A percentile compares a stretch with the other conserved stretches of the same genome.
Conservation (phyloP, 2,888 invertebrate species). For the Dasypolia templi region DNA sequence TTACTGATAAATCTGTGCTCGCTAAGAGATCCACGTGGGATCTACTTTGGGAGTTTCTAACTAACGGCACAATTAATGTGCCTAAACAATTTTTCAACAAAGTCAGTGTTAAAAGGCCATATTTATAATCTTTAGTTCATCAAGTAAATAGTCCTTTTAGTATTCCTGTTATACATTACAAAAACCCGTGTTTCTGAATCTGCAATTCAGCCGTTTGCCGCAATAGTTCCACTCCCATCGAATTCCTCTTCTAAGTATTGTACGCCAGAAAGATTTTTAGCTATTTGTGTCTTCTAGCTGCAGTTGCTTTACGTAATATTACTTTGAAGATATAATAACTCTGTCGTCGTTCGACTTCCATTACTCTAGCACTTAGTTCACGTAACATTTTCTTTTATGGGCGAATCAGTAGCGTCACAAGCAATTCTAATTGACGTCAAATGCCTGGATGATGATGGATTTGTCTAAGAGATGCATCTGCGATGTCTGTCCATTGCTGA, state of each 20-base stretch:
- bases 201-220: not conserved
- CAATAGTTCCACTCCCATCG: not conserved
- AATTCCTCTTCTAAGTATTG: not conserved
- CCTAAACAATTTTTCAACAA: not conserved
- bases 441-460: conserved; percentile 6
- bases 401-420: conserved; percentile 31
- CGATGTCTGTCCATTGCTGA: not conserved
- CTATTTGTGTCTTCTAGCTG: not conserved
- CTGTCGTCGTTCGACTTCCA: not conserved
- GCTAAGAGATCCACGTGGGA: not conserved
- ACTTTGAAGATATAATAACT: conserved; percentile 15
- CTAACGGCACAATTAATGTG: not conserved
- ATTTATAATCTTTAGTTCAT: not conserved
- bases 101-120: not conserved
- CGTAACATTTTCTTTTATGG: conserved; percentile 29
- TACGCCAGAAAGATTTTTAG: not conserved
- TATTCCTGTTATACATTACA: not conserved
- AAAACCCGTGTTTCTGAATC: not conserved
- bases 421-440: conserved; percentile 7
- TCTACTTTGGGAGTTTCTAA: not conserved
- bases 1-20: conserved; percentile 27
- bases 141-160: not conserved
- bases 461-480: not conserved
- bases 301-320: conserved; percentile 9
- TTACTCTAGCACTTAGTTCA: conserved; percentile 11